phyloP scores from a whole-genome alignment of 2,113 vertebrate species.

The Morone chrysops region DNA sequence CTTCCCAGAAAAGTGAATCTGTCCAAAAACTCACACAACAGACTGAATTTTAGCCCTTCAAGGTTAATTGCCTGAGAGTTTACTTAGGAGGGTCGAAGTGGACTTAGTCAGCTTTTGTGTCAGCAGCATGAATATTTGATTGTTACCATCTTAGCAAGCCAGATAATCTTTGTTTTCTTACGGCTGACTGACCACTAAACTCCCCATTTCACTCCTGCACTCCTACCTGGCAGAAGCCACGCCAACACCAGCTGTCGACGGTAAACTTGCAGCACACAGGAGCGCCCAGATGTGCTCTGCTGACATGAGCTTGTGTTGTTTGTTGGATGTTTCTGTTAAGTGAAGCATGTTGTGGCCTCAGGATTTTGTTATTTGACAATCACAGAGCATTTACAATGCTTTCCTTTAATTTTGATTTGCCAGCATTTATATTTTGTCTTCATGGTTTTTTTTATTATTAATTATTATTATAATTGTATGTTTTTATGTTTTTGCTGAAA shows the following conservation, averaged over 20 bases:
- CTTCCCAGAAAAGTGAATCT: constrained; percentile 31
- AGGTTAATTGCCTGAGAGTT: constrained; percentile 54
- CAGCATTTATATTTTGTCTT: constrained; percentile 21
- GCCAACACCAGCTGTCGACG: constrained; percentile 92
- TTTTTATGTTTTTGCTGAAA: constrained; percentile 12
- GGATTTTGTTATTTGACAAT: constrained; percentile 28
- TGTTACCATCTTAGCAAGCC: constrained; percentile 39
- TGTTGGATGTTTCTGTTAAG: constrained; percentile 50
- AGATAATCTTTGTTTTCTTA: constrained; percentile 59
- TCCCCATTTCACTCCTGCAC: constrained; percentile 87
- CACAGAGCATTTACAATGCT: background rate
- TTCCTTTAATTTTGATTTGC: background rate
- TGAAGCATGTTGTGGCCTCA: constrained; percentile 69
- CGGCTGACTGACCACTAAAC: constrained; percentile 82
- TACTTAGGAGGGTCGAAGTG: background rate
- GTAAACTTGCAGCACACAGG: constrained; percentile 88
- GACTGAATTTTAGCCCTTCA: constrained; percentile 31
- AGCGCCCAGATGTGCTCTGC: constrained; percentile 57
- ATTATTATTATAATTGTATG: background rate
- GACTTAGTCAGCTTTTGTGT: constrained; percentile 45
- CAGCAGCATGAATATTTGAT: constrained; percentile 63
- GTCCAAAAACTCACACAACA: constrained; percentile 11
- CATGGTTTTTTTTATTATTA: background rate
- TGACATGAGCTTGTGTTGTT: constrained; percentile 49
- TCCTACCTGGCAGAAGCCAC: constrained; percentile 92